A percentile compares a stretch with the other conserved stretches of the same genome.
Evolutionary conservation across 2,888 invertebrate genomes (phyloP).

Genomic region (Pseudoips prasinana): DNA sequence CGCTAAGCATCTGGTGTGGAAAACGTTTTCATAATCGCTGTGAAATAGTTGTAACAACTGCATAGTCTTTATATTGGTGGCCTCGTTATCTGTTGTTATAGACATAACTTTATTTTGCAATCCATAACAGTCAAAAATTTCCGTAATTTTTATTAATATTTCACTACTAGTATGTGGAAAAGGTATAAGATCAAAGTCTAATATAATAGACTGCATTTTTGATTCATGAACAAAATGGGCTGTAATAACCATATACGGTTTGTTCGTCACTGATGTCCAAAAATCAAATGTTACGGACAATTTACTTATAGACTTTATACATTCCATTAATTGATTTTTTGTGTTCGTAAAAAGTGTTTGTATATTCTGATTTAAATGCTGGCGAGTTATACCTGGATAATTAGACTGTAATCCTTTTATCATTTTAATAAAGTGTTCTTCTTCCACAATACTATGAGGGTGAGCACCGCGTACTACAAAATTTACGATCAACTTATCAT

Average conservation of each 20-base stretch:
- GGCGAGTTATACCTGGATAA: background rate
- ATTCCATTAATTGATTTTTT: background rate
- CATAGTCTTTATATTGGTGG: constrained; percentile 7
- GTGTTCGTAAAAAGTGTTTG: background rate
- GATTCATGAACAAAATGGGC: constrained; percentile 1
- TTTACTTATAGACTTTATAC: background rate
- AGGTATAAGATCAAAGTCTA: constrained; percentile 1
- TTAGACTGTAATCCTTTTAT: background rate
- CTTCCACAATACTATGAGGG: constrained; percentile 5
- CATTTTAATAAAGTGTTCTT: constrained; percentile 2
- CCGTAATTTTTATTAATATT: constrained; percentile 1
- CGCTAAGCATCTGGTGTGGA: constrained; percentile 9
- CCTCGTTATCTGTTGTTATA: constrained; percentile 9
- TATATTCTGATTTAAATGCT: background rate
- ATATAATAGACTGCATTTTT: background rate
- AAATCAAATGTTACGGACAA: constrained; percentile 5
- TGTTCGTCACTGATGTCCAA: constrained; percentile 6
- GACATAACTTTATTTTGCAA: constrained; percentile 2
- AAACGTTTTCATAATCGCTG: constrained; percentile 8
- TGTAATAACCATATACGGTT: constrained; percentile 4
- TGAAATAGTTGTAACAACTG: constrained; percentile 8
- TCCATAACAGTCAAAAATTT: background rate
- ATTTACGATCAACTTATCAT: constrained; percentile 1
- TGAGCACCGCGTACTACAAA: constrained; percentile 3
- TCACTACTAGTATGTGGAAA: background rate